Evolutionary conservation across 2,888 invertebrate species (phyloP), one percentile per base, ranked within the genome.

Genomic region (Petrolisthes cinctipes): DNA sequence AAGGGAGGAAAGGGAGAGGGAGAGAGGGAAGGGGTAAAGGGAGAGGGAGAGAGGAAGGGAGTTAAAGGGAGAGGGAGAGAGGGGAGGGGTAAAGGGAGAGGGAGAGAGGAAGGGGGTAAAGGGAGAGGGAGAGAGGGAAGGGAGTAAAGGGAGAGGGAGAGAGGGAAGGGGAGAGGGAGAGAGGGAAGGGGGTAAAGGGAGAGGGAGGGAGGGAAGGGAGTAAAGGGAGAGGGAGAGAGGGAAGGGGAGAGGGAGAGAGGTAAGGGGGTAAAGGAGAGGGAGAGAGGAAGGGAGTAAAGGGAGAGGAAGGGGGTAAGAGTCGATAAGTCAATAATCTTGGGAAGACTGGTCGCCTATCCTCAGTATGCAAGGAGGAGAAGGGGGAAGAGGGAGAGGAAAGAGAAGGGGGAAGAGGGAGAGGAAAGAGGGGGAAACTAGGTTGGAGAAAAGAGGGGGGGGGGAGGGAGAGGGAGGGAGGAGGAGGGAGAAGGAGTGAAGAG

Each of bases 141-240:
- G 9, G 76, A 37, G 17, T 51, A 17, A 76, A 76, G 17, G 9
- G 76, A 76, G 76, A 17, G 51, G n/a, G 73, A n/a, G 17, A 73
- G 73, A 73, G 73, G 7, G 73, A 4, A 4, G 9, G 61, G 20
- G 9, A 57, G 83, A 83, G 83, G 68, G 75, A 76, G 61, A 73
- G 73, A 73, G 73, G 66, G 83, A 83, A 66, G 66, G 83, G 73
- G 54, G 83, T 71, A 73, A 83, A 73, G 73, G 83, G 66, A 66
- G 73, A 66, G 71, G 66, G 57, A 37, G 53, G 9, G 20, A 20
- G 20, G 54, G 20, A 20, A 51, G 53, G 9, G 76, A 51, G 17
- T 51, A 17, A 76, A 76, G 17, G 9, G 76, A 76, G 76, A 17
- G 51, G n/a, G 73, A n/a, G 17, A 73, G 73, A 73, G 73, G 7